These are phyloP conservation scores for Takifugu flavidus DNA, from an alignment of 2,113 vertebrate species.

Conservation along the genomic window DNA sequence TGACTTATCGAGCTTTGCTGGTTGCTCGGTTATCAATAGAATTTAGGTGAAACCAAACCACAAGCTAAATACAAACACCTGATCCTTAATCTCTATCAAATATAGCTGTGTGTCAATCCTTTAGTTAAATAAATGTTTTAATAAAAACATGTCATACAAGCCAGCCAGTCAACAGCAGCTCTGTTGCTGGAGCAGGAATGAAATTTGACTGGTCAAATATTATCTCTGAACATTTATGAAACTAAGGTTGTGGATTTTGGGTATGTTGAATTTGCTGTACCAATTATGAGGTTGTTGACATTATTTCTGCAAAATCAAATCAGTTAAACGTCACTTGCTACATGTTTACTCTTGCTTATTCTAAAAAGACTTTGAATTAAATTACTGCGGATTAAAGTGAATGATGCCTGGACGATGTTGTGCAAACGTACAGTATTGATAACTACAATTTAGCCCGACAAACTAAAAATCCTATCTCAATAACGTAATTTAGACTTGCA, in stretches of 20 bases:
- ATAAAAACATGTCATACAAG: constrained; percentile 15
- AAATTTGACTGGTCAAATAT: constrained; percentile 71
- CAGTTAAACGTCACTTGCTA: constrained; percentile 55
- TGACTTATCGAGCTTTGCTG: constrained; percentile 57
- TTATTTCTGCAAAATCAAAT: constrained; percentile 64
- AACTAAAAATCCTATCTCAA: not conserved
- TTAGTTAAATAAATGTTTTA: constrained; percentile 5
- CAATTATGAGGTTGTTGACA: constrained; percentile 65
- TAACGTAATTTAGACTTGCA: not conserved
- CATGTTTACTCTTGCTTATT: constrained; percentile 37
- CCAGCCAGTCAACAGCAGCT: constrained; percentile 18
- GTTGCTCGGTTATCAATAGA: constrained; percentile 36
- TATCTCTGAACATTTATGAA: constrained; percentile 62
- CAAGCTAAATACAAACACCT: constrained; percentile 12
- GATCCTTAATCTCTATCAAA: constrained; percentile 13
- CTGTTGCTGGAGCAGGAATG: constrained; percentile 45
- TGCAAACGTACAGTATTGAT: too few relatives aligned
- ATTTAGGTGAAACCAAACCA: constrained; percentile 31
- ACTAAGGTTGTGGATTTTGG: constrained; percentile 65
- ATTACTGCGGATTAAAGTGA: not conserved
- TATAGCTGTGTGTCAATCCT: constrained; percentile 5
- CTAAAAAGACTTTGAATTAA: constrained; percentile 11
- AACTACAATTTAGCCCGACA: too few relatives aligned
- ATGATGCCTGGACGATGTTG: not conserved
- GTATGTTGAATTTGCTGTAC: constrained; percentile 61